These are phyloP conservation scores for Irena cyanogastra DNA, from an alignment of 2,113 vertebrate species.

Conservation along the genomic window DNA sequence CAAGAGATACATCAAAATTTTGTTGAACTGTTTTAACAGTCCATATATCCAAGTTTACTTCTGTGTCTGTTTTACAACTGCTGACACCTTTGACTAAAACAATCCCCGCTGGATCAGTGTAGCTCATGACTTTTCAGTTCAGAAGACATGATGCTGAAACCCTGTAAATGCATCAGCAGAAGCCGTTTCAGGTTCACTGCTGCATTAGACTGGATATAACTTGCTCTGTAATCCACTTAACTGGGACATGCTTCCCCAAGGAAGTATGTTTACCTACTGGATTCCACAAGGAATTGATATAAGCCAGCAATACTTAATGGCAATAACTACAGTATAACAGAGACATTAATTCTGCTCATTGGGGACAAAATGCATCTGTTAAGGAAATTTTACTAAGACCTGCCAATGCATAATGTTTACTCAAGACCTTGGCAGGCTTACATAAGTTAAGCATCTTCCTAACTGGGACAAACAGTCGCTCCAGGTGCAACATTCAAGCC, in stretches of 20 bases:
- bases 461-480: conserved; percentile 17
- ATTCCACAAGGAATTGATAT: conserved; percentile 23
- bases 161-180: neutral
- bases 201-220: conserved; percentile 1
- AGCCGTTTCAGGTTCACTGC: conserved; percentile 10
- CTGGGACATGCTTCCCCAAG: conserved; percentile 38
- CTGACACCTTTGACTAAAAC: neutral
- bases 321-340: conserved; percentile 22
- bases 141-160: neutral
- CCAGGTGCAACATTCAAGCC: neutral
- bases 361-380: conserved; percentile 17
- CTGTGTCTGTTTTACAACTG: neutral
- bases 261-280: conserved; percentile 15
- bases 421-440: neutral
- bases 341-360: conserved; percentile 25
- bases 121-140: neutral
- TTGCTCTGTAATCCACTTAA: conserved; percentile 54
- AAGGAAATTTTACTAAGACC: conserved; percentile 19
- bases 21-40: neutral
- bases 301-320: conserved; percentile 12
- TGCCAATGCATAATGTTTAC: neutral
- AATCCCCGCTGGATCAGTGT: neutral
- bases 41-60: neutral
- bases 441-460: neutral
- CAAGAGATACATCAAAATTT: neutral